Percentiles rank a stretch among this genome's conserved stretches.
phyloP scores from a whole-genome alignment of 2,113 vertebrate species.

The Falco punctatus region DNA sequence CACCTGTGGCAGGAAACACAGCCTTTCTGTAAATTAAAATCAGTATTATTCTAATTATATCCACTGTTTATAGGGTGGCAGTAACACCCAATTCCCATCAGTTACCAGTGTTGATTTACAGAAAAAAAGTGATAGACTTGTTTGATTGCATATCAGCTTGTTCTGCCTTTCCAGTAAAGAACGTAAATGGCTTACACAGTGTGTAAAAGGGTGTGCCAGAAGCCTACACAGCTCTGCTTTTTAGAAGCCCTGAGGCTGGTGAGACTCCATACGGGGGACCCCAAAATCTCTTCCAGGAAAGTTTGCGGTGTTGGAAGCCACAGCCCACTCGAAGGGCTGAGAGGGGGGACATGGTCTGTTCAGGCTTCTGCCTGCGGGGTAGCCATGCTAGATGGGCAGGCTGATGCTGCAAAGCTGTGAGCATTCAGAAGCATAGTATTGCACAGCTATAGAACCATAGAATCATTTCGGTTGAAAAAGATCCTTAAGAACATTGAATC shows the following conservation, averaged over 20 bases:
- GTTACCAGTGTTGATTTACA: neutral
- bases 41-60: neutral
- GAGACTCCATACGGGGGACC: neutral
- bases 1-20: neutral
- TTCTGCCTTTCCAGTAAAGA: constrained; percentile 20
- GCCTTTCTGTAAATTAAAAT: constrained; percentile 12
- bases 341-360: fast-evolving
- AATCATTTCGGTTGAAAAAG: neutral
- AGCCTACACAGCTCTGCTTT: neutral
- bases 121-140: neutral
- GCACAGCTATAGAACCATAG: neutral
- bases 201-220: neutral
- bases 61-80: neutral
- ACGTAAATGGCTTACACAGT: neutral
- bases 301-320: neutral
- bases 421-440: neutral
- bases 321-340: neutral
- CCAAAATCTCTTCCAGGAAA: neutral
- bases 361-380: neutral
- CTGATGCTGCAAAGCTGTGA: neutral
- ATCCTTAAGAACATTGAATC: neutral
- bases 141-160: neutral
- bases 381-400: neutral
- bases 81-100: neutral
- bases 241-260: neutral